These are phyloP conservation scores for Craniophora ligustri DNA, from an alignment of 2,888 invertebrate species.

Conservation along the genomic window DNA sequence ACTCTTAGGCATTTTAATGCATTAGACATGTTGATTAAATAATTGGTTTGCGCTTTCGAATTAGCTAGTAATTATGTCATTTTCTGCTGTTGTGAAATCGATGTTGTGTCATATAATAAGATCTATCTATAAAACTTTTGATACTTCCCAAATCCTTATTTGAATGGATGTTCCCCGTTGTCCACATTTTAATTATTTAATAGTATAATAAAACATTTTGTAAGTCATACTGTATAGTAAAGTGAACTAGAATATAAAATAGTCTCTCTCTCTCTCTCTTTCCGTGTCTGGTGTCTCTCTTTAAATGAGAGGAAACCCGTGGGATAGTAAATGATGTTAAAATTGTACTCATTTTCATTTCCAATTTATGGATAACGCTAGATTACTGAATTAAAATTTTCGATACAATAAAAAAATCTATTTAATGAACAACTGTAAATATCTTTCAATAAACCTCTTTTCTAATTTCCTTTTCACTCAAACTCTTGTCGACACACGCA, in stretches of 20 bases:
- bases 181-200: conserved; percentile 18
- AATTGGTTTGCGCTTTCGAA: conserved; percentile 57
- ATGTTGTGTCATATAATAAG: conserved; percentile 55
- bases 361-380: conserved; percentile 38
- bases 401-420: conserved; percentile 5
- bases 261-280: too few relatives aligned
- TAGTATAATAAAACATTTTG: conserved; percentile 2
- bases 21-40: conserved; percentile 54
- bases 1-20: conserved; percentile 81
- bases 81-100: conserved; percentile 60
- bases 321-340: too few relatives aligned
- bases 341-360: conserved; percentile 25
- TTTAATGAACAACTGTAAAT: conserved; percentile 1
- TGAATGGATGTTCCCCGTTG: conserved; percentile 18
- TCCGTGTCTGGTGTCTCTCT: too few relatives aligned
- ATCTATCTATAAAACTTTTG: conserved; percentile 11
- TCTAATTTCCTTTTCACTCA: conserved; percentile 3
- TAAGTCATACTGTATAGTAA: conserved; percentile 15
- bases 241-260: conserved; percentile 16
- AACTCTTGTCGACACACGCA: conserved; percentile 6
- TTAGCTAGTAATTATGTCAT: conserved; percentile 56
- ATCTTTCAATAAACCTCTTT: conserved; percentile 1
- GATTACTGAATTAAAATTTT: conserved; percentile 20
- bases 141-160: not conserved
- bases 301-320: too few relatives aligned